Base-by-base conservation (phyloP, 1,140 invertebrate genomes). In the Drosophila melanica region DNA sequence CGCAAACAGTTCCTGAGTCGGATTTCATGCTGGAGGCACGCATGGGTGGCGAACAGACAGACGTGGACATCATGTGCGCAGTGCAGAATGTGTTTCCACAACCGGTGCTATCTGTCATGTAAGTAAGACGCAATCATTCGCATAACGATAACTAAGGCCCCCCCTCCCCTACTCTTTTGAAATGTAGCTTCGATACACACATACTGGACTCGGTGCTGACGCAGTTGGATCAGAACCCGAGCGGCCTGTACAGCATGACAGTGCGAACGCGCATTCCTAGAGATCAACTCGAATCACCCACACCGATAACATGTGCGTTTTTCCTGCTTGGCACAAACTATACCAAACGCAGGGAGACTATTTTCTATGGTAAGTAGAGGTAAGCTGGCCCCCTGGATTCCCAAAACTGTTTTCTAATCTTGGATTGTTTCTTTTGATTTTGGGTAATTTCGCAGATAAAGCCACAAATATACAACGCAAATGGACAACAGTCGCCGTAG, bases 361-460 rank as follows among this genome's bases (percentile, higher is more conserved):
- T 92, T 69, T 92, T 90, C 71, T 92, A 92, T 91, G 91, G 91
- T 92, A 90, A 91, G 90, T 90, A 84, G 72, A 91, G 90, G 86
- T 79, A 79, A 76, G 71, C 72, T 33, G 67, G 67, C 59, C 11
- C 27, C 44, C 33, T 8, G 23, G 42, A 23, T 3, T 3, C 12
- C n/a, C 1, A 5, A 23, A 48, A 1, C 41, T 7, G 27, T 27
- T 55, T 58, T 4, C 23, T 12, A 45, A 41, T 12, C 54, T 6
- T 53, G n/a, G 37, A 2, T 14, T 41, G 18, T 27, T 7, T 27
- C n/a, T n/a, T n/a, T n/a, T n/a, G n/a, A n/a, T n/a, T n/a, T 27
- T 7, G 14, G 39, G 5, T 11, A 16, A 20, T 37, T 74, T 79
- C 33, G 7, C 69, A 91, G 90, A 91, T 91, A 91, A 91, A 77